phyloP scores from a whole-genome alignment of 1,140 invertebrate genomes.

The Neomicropteryx cornuta region DNA sequence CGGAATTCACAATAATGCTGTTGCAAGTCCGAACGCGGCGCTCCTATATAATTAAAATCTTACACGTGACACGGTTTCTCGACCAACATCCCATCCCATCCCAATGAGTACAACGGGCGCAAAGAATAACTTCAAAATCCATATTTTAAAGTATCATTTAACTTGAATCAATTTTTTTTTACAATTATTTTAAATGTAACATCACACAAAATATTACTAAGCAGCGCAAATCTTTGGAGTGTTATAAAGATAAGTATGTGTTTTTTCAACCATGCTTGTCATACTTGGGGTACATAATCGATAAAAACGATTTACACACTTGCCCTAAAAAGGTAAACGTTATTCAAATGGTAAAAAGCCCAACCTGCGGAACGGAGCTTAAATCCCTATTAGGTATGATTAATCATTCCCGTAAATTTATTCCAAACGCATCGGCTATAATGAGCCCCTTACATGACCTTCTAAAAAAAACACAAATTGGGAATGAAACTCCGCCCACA shows the following conservation, averaged over 20 bases:
- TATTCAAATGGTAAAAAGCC: slow-evolving; percentile 4
- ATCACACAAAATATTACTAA: too few relatives aligned
- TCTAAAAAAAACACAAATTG: neutral
- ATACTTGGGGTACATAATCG: slow-evolving; percentile 14
- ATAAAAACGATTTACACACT: slow-evolving; percentile 13
- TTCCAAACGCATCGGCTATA: slow-evolving; percentile 3
- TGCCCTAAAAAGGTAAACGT: slow-evolving; percentile 7
- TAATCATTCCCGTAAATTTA: slow-evolving; percentile 10
- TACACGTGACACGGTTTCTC: too few relatives aligned
- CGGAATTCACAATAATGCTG: too few relatives aligned
- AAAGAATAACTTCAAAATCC: too few relatives aligned
- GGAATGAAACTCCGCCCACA: neutral
- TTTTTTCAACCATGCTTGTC: slow-evolving; percentile 6
- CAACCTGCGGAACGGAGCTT: slow-evolving; percentile 8
- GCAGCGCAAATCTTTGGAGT: too few relatives aligned
- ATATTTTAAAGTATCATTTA: too few relatives aligned
- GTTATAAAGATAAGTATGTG: slow-evolving; percentile 1
- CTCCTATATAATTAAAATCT: too few relatives aligned
- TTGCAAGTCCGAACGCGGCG: too few relatives aligned
- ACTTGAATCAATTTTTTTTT: too few relatives aligned
- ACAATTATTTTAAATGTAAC: too few relatives aligned
- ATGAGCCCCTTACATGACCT: slow-evolving; percentile 7
- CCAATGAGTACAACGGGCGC: too few relatives aligned
- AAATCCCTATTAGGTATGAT: slow-evolving; percentile 12
- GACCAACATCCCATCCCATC: too few relatives aligned